Evolutionary conservation across 2,888 invertebrate genomes (phyloP), one percentile per base, ranked within the genome.

Genomic region (Dynastes maya): DNA sequence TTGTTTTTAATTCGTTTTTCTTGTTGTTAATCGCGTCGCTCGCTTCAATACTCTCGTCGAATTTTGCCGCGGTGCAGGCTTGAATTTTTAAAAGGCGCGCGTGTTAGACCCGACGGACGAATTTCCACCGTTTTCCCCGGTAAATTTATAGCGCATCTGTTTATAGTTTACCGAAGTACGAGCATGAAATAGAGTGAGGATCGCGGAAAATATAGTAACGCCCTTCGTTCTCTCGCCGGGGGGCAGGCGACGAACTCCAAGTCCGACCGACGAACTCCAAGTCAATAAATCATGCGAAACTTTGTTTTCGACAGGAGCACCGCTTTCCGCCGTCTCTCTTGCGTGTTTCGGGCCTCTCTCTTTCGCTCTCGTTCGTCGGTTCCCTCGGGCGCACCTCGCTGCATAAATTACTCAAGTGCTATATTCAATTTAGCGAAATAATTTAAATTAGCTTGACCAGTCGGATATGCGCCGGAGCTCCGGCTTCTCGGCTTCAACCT

Each of bases 161-260:
- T 77, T 77, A 78, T 78, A 72, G 78, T 71, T 78, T 55, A 67
- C 53, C 58, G 64, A 71, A 78, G 71, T 68, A 64, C 61, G 76
- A 72, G 71, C 53, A 78, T 51, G 49, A 64, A 70, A 72, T 78
- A 78, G 78, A 68, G 51, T 51, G 51, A 51, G 51, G 78, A 51
- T 78, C 72, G 72, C 65, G 72, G 78, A 78, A 78, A 78, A 78
- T 78, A 78, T 78, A 78, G 78, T 72, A 78, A 71, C 72, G 55
- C 45, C 22, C 65, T 37, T 13, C 45, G 45, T 45, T 45, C 45
- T 11, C 45, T 5, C 22, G 51, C 68, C 51, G 51, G 29, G 51
- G 13, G 65, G 40, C 32, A n/a, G n/a, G 53, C 67, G 67, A 72
- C 64, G 53, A 22, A 22, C 22, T 22, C 22, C 22, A 22, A 22